phyloP scores from a whole-genome alignment of 37 sponge, comb jelly and placozoan genomes.

The Amphimedon queenslandica region DNA sequence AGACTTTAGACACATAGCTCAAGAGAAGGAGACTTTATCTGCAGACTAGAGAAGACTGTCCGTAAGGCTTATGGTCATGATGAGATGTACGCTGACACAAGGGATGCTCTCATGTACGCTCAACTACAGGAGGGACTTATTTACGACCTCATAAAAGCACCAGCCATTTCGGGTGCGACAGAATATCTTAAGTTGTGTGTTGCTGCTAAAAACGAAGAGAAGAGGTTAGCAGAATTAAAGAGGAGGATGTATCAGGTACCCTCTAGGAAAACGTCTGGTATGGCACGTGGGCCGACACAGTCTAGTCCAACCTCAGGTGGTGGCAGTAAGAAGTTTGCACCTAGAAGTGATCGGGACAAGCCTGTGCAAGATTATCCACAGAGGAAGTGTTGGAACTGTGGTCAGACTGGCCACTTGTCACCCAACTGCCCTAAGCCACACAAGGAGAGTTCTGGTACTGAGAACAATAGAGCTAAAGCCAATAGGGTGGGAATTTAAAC shows the following conservation, averaged over 20 bases:
- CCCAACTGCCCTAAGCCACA: slow-evolving; percentile 10
- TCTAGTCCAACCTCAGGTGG: no score
- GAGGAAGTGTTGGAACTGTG: slow-evolving; percentile 39
- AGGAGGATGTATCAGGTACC: no score
- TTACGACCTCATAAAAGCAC: slow-evolving; percentile 19
- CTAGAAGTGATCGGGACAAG: no score
- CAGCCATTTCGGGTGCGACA: slow-evolving; percentile 40
- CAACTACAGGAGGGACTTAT: slow-evolving; percentile 47
- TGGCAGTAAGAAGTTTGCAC: no score
- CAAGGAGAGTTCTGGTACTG: background rate
- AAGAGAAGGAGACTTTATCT: slow-evolving; percentile 24
- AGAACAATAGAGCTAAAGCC: background rate
- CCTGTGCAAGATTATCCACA: no score
- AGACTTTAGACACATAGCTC: slow-evolving; percentile 45
- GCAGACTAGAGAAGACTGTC: slow-evolving; percentile 15
- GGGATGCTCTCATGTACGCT: slow-evolving; percentile 20
- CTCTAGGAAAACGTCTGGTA: no score
- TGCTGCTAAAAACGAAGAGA: slow-evolving; percentile 40
- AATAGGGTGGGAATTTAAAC: background rate
- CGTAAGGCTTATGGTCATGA: slow-evolving; percentile 35
- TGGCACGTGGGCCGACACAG: no score
- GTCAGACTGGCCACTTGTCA: slow-evolving; percentile 21
- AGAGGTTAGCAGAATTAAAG: slow-evolving; percentile 3
- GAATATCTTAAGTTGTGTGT: slow-evolving; percentile 27
- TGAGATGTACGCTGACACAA: slow-evolving; percentile 13